phyloP scores from a whole-genome alignment of 2,797 vertebrate genomes.

The Lepus oiostolus region DNA sequence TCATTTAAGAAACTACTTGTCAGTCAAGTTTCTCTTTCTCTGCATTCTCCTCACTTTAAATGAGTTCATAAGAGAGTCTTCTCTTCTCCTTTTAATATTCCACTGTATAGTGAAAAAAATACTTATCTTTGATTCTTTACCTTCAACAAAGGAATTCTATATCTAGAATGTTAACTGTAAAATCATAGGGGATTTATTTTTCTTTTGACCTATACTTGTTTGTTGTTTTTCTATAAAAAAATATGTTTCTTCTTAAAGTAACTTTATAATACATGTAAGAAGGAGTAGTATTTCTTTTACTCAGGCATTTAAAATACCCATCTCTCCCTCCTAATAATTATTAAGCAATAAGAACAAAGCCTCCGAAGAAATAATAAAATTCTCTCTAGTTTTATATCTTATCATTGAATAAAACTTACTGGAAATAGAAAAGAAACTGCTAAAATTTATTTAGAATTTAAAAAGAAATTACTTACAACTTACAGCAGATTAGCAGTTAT shows the following conservation, averaged over 20 bases:
- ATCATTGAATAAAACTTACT: background rate
- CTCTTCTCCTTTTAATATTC: background rate
- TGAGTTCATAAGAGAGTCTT: background rate
- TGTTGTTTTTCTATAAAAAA: conserved; percentile 50
- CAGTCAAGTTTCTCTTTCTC: conserved; percentile 14
- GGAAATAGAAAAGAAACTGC: conserved; percentile 32
- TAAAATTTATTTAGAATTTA: conserved; percentile 39
- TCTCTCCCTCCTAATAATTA: background rate
- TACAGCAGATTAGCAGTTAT: conserved; percentile 1
- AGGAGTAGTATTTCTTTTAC: conserved; percentile 26
- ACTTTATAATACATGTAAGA: background rate
- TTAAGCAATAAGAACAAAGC: conserved; percentile 39
- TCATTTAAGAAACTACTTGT: background rate
- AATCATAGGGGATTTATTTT: conserved; percentile 20
- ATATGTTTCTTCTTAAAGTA: background rate
- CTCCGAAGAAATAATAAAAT: conserved; percentile 22
- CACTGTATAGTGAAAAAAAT: background rate
- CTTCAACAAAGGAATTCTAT: conserved; percentile 25
- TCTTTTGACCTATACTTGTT: background rate
- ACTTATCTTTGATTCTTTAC: conserved; percentile 22
- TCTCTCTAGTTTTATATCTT: conserved; percentile 18
- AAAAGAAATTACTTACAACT: conserved; percentile 8
- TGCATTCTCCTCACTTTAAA: conserved; percentile 27
- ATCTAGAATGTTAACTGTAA: background rate
- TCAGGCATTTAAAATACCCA: background rate